A percentile compares a stretch with the other conserved stretches of the same genome.
Evolutionary conservation across 92 coral and sea anemone genomes (phyloP).

Genomic region (Siderastrea siderea): DNA sequence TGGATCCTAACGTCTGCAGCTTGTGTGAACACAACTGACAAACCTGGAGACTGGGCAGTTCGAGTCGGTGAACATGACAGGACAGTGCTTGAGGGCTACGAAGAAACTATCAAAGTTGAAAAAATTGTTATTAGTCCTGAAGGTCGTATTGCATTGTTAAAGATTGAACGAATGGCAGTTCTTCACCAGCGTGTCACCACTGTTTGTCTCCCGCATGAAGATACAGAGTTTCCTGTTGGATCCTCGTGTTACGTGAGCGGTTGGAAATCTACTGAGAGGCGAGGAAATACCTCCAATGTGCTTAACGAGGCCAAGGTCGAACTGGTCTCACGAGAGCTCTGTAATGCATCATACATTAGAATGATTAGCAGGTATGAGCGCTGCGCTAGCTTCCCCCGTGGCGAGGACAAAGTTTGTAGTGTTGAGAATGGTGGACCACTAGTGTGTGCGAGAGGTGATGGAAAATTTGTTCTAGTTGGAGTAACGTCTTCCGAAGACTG

Average conservation of each 20-base stretch:
- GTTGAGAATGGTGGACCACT: slow-evolving; percentile 89
- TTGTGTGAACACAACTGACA: slow-evolving; percentile 72
- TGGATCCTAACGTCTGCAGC: slow-evolving; percentile 93
- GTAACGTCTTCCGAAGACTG: slow-evolving; percentile 73
- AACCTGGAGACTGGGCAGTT: slow-evolving; percentile 62
- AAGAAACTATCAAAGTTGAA: slow-evolving; percentile 62
- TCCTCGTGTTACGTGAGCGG: slow-evolving; percentile 76
- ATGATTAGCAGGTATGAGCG: slow-evolving; percentile 54
- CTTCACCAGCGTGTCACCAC: slow-evolving; percentile 71
- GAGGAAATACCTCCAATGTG: slow-evolving; percentile 47
- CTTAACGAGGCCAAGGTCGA: slow-evolving; percentile 78
- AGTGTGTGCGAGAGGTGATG: slow-evolving; percentile 78
- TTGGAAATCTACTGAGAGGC: slow-evolving; percentile 68
- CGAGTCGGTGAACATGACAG: slow-evolving; percentile 82
- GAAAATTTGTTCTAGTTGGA: slow-evolving; percentile 77
- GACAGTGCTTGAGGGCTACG: slow-evolving; percentile 66
- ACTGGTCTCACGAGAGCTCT: slow-evolving; percentile 54
- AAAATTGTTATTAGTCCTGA: slow-evolving; percentile 63
- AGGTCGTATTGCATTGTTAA: slow-evolving; percentile 68
- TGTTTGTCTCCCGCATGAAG: slow-evolving; percentile 77
- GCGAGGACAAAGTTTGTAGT: slow-evolving; percentile 67
- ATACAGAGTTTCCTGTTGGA: slow-evolving; percentile 39
- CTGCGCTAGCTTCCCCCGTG: slow-evolving; percentile 73
- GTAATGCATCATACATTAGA: slow-evolving; percentile 80
- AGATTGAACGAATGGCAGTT: slow-evolving; percentile 69